Evolutionary conservation across 2,113 vertebrate species (phyloP), one percentile per base, ranked within the genome.

Genomic region (Nicator chloris): DNA sequence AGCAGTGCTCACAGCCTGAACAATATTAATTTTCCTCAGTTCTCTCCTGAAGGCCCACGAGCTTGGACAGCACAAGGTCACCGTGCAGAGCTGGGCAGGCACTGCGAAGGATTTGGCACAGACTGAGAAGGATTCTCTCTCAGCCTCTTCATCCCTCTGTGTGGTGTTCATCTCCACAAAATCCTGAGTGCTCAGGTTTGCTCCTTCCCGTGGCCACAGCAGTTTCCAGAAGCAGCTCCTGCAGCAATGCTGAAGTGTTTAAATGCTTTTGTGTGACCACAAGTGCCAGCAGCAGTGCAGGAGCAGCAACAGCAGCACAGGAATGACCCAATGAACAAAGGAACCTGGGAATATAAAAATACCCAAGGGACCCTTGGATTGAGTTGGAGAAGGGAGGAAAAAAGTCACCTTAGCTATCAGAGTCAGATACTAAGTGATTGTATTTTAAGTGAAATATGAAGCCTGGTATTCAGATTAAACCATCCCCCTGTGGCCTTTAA

Each of bases 391-490:
- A 78, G 57, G 47, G 37, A 65, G 51, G 64, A 21, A 50, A 93
- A 70, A 92, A 88, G 91, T 97, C 96, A 96, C 96, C 95, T 96
- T 96, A 76, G 88, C 95, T 82, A 93, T 93, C 82, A 85, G 75
- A 96, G 85, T 82, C 70, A 57, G 89, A 57, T 23, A 53, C 7
- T 19, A 69, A 80, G 71, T 45, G 63, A 93, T 96, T 92, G 54
- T 85, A 56, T 75, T 80, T 80, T 78, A 94, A 96, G 85, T 84
- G 91, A 95, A 90, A 88, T 88, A 95, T 78, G 77, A 92, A 92
- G 92, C 84, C 35, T 54, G 76, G 39, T 90, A 83, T 90, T 95
- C 79, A 88, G 80, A 86, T 81, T 56, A 88, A 92, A 86, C 47
- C 61, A 31, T 83, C 88, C 86, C 64, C 88, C 64, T 10, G 35